phyloP scores from a whole-genome alignment of 2,888 invertebrate species.

The Yponomeuta plumbellus region DNA sequence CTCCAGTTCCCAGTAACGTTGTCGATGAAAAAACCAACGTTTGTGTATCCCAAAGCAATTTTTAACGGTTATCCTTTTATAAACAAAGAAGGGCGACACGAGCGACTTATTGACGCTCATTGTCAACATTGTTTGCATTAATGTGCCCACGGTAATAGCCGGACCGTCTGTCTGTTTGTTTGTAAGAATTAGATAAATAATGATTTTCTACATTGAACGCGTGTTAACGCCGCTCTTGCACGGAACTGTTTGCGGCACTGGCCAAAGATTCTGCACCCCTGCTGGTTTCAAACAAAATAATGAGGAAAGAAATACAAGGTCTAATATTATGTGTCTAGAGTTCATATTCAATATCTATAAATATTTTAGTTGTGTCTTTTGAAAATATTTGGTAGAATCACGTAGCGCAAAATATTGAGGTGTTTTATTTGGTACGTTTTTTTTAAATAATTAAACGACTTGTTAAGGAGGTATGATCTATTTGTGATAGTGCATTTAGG shows the following conservation, averaged over 20 bases:
- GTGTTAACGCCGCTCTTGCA: slow-evolving; percentile 43
- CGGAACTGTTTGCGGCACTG: slow-evolving; percentile 24
- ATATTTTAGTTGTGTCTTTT: too few relatives aligned
- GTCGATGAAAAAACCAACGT: slow-evolving; percentile 27
- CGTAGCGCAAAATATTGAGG: too few relatives aligned
- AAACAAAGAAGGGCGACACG: slow-evolving; percentile 51
- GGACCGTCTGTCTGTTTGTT: slow-evolving; percentile 45
- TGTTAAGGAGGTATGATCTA: too few relatives aligned
- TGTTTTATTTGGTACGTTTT: too few relatives aligned
- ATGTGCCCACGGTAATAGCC: slow-evolving; percentile 57
- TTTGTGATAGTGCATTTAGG: too few relatives aligned
- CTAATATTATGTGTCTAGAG: too few relatives aligned
- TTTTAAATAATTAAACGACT: too few relatives aligned
- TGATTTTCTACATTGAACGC: slow-evolving; percentile 59
- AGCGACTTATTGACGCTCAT: slow-evolving; percentile 39
- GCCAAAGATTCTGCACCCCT: slow-evolving; percentile 24
- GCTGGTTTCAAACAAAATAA: slow-evolving; percentile 21
- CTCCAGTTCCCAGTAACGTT: slow-evolving; percentile 28
- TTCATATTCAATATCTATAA: too few relatives aligned
- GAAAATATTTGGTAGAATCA: too few relatives aligned
- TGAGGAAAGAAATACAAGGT: not conserved
- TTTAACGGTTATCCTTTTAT: slow-evolving; percentile 61
- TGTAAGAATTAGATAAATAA: slow-evolving; percentile 46
- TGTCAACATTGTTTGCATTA: slow-evolving; percentile 53
- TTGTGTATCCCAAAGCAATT: slow-evolving; percentile 36